Evolutionary conservation across 2,797 vertebrate species (phyloP).

Genomic region (Euphonia xanthogaster): DNA sequence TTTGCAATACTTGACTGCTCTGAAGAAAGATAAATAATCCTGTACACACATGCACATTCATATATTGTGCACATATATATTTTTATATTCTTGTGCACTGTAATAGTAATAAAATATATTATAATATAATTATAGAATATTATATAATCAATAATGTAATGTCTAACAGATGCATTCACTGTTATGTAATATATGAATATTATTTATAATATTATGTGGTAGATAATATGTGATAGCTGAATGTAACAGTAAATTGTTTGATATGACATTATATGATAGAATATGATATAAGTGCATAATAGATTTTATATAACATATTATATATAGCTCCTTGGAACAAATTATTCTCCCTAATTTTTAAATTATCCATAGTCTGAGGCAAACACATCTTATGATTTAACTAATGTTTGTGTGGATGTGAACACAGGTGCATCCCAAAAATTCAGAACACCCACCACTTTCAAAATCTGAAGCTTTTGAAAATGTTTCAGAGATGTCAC

Average conservation of each 20-base stretch:
- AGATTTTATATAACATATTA: conserved; percentile 6
- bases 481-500: conserved; percentile 75
- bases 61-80: not conserved
- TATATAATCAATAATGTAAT: not conserved
- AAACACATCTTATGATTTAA: conserved; percentile 30
- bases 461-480: conserved; percentile 67
- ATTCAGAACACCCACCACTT: conserved; percentile 70
- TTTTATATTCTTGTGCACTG: not conserved
- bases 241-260: not conserved
- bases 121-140: not conserved
- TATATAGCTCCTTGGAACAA: conserved; percentile 31
- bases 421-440: conserved; percentile 58
- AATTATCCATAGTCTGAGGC: conserved; percentile 27
- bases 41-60: not conserved
- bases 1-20: not conserved
- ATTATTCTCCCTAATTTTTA: conserved; percentile 60
- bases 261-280: not conserved
- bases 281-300: not conserved
- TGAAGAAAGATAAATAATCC: not conserved
- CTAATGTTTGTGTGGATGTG: conserved; percentile 32
- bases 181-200: not conserved
- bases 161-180: not conserved
- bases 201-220: not conserved
- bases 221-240: not conserved
- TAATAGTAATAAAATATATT: not conserved